Conservation (phyloP, 2,888 invertebrate species). For the Panzeria rudis region DNA sequence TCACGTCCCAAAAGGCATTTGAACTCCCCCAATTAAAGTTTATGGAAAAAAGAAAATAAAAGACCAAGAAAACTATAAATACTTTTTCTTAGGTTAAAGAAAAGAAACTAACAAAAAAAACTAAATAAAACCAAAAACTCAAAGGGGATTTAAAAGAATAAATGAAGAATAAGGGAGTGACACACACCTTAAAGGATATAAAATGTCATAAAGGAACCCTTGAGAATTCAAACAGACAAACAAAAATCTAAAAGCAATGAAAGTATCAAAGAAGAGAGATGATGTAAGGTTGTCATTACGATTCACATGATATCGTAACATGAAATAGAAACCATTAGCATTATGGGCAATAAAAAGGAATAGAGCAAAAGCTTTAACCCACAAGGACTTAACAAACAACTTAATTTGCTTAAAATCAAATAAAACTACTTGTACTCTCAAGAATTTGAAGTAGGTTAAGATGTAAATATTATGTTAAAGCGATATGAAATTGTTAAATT, state of each 20-base stretch:
- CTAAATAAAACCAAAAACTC: constrained; percentile 7
- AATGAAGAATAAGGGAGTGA: constrained; percentile 24
- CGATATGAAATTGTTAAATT: constrained; percentile 11
- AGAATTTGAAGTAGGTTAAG: constrained; percentile 9
- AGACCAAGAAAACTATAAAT: background rate
- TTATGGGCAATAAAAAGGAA: background rate
- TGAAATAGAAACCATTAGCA: constrained; percentile 8
- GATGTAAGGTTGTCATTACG: background rate
- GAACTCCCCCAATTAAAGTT: constrained; percentile 48
- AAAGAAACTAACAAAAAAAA: background rate
- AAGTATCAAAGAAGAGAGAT: background rate
- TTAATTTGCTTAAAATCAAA: constrained; percentile 40
- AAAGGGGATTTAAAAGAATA: constrained; percentile 25
- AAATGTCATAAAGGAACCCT: constrained; percentile 44
- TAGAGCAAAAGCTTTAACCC: constrained; percentile 7
- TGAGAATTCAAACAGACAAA: constrained; percentile 21
- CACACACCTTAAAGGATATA: constrained; percentile 56
- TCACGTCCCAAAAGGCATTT: constrained; percentile 39
- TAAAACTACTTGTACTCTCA: background rate
- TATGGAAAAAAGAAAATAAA: constrained; percentile 15
- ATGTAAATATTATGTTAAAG: constrained; percentile 27
- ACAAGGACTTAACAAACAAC: constrained; percentile 52
- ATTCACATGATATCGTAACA: constrained; percentile 1
- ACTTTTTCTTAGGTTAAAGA: constrained; percentile 19
- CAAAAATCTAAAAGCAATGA: background rate